A percentile compares a stretch with the other conserved stretches of the same genome.
phyloP scores from a whole-genome alignment of 2,113 vertebrate genomes.

The Cryptotis parvus region DNA sequence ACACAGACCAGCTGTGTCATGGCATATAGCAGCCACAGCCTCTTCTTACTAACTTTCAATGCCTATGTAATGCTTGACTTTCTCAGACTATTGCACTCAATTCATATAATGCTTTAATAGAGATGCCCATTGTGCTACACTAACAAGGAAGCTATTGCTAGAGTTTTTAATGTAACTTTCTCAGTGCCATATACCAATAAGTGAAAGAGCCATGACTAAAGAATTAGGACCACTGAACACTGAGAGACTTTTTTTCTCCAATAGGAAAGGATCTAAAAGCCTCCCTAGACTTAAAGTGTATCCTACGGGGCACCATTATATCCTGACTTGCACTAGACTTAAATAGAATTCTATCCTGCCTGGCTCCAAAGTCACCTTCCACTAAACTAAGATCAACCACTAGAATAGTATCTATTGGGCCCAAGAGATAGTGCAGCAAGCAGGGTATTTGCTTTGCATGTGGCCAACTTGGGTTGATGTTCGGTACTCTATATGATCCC shows the following conservation, averaged over 20 bases:
- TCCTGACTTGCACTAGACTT: neutral
- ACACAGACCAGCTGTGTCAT: neutral
- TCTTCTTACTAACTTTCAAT: conserved; percentile 7
- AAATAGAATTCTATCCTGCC: neutral
- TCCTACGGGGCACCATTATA: neutral
- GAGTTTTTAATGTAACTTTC: neutral
- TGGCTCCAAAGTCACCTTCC: neutral
- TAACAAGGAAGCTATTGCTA: conserved; percentile 1
- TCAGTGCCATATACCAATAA: neutral
- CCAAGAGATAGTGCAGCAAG: too few species aligned
- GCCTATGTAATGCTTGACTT: neutral
- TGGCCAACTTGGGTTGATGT: too few species aligned
- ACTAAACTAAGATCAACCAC: neutral
- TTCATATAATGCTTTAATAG: neutral
- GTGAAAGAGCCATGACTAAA: neutral
- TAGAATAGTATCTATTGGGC: neutral
- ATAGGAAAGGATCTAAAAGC: neutral
- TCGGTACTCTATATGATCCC: too few species aligned
- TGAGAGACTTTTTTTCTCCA: neutral
- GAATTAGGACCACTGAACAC: neutral
- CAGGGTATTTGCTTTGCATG: too few species aligned
- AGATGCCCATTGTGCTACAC: neutral
- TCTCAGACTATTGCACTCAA: neutral
- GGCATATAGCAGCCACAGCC: neutral
- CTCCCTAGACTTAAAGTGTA: neutral